Evolutionary conservation across 2,113 vertebrate species (phyloP), one percentile per base, ranked within the genome.

Genomic region (Hemichromis elongatus): DNA sequence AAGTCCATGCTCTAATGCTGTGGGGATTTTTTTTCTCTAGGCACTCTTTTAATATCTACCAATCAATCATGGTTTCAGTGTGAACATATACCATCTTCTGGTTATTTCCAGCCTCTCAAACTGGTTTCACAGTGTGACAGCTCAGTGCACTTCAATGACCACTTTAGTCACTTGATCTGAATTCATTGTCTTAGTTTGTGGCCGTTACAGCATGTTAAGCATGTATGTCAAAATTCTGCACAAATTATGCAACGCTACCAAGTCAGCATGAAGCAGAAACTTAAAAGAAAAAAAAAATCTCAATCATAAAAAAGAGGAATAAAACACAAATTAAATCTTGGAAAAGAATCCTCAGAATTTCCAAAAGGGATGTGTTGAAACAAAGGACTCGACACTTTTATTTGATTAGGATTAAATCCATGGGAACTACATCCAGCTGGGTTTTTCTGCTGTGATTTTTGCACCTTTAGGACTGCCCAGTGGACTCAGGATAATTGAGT

Each of bases 371-470:
- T 3, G 26, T 47, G 57, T 68, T 13, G 70, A 18, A 79, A 81
- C 79, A 86, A 84, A 50, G 5, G 8, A 13, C 1, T 59, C 21
- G 10, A 40, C 11, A 16, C 24, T 52, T 85, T 26, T 42, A 42
- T 59, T 24, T 24, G 18, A 61, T 35, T 11, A 26, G 28, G 2
- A 11, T 33, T 52, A 5, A 52, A 84, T 81, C 7, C 42, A 40
- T 84, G 85, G 82, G 77, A 91, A 90, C 81, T 56, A 89, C 79
- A 78, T 84, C 10, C 28, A 82, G 7, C 5, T 47, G 26, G 86
- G 77, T 5, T 88, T 92, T 92, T 90, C 78, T 50, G n/a, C 81
- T 86, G 89, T 85, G 75, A 86, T 91, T 92, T 94, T 82, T 88
- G 24, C 78, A 94, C 73, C 63, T 93, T 93, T 83, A 90, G 91